Conservation (phyloP, 1,140 invertebrate species). For the Ridgeia piscesae region DNA sequence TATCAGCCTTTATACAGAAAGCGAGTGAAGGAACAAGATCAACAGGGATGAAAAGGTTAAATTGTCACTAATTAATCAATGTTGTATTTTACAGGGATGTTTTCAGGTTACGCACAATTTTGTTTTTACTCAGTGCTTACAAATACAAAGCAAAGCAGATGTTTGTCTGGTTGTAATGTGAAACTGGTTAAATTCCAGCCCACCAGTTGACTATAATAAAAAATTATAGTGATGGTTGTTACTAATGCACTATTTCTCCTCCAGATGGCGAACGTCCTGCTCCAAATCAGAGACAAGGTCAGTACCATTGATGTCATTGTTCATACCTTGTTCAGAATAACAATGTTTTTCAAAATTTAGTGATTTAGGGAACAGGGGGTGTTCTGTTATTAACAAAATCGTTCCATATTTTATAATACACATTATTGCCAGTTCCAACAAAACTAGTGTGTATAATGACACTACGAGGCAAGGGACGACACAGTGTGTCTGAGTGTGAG, state of each 20-base stretch:
- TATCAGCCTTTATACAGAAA: not conserved
- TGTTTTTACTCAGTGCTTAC: not conserved
- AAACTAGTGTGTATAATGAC: not conserved
- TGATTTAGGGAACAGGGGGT: not conserved
- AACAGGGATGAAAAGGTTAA: not conserved
- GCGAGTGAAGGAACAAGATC: not conserved
- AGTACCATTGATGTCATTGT: conserved; percentile 19
- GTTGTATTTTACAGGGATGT: not conserved
- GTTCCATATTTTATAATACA: too few species aligned
- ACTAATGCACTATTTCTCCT: not conserved
- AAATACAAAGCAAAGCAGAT: not conserved
- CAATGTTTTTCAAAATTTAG: not conserved
- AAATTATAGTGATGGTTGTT: not conserved
- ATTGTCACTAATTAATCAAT: not conserved
- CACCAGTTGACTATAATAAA: not conserved
- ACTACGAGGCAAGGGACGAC: not conserved
- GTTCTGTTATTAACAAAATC: too few species aligned
- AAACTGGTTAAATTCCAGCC: not conserved
- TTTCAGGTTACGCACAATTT: not conserved
- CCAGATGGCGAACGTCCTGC: conserved; percentile 54
- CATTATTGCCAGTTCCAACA: too few species aligned
- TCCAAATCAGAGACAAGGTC: conserved; percentile 55
- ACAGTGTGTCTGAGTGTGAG: not conserved
- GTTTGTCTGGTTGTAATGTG: not conserved
- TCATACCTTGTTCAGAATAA: not conserved